A percentile compares a stretch with the other conserved stretches of the same genome.
Conservation (phyloP, 1,140 invertebrate genomes). For the Nephila pilipes region DNA sequence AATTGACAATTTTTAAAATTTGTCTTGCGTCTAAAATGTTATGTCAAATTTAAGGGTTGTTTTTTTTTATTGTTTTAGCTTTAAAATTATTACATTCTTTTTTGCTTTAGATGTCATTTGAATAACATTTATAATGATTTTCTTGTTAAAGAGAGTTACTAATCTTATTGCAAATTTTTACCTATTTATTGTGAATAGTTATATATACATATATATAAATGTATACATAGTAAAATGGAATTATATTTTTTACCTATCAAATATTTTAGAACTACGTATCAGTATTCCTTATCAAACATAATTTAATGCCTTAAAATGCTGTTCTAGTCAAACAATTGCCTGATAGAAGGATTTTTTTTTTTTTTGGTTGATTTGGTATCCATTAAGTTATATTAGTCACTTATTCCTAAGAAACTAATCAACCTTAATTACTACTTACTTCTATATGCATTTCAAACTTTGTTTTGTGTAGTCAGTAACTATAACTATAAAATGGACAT, state of each 20-base stretch:
- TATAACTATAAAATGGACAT: neutral
- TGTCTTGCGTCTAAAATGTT: neutral
- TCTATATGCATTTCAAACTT: neutral
- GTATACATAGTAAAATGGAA: neutral
- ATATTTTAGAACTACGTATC: slow-evolving; percentile 27
- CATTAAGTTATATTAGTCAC: neutral
- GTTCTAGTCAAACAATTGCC: slow-evolving; percentile 45
- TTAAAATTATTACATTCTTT: slow-evolving; percentile 25
- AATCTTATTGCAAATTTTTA: neutral
- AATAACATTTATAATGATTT: neutral
- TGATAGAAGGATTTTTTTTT: neutral
- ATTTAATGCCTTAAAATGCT: slow-evolving; percentile 41
- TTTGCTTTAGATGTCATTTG: neutral
- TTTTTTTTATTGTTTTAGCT: neutral
- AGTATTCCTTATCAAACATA: neutral
- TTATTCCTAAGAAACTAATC: neutral
- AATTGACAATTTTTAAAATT: neutral
- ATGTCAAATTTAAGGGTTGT: slow-evolving; percentile 12
- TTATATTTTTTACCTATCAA: slow-evolving; percentile 14
- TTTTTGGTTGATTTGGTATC: neutral
- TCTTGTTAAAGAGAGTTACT: neutral
- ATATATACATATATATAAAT: slow-evolving; percentile 13
- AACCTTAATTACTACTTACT: slow-evolving; percentile 7
- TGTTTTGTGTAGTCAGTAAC: neutral
- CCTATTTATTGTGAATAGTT: neutral